Conservation (phyloP, 2,888 invertebrate genomes). For the Clusia tigrina region DNA sequence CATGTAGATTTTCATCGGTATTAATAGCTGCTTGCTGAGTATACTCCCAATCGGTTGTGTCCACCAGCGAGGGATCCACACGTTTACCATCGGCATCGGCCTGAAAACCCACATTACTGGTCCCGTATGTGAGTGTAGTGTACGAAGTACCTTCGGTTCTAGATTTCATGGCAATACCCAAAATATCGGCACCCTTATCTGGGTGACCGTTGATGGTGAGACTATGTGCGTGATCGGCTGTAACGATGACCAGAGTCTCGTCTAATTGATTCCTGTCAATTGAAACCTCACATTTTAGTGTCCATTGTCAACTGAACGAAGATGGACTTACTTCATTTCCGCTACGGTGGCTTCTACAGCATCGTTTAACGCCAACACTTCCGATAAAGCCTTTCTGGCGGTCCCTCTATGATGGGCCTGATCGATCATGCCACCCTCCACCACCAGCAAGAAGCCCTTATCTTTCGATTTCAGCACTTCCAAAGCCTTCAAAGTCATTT, state of each 20-base stretch:
- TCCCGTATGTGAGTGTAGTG: constrained; percentile 81
- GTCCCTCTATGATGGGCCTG: constrained; percentile 85
- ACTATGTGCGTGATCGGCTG: constrained; percentile 85
- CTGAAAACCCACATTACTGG: constrained; percentile 76
- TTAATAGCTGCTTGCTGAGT: constrained; percentile 77
- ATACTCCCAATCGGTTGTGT: constrained; percentile 73
- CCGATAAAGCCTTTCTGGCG: constrained; percentile 79
- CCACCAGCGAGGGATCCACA: constrained; percentile 69
- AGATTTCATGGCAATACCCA: constrained; percentile 74
- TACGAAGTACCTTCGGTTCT: constrained; percentile 72
- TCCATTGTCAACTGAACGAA: neutral
- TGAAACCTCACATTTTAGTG: neutral
- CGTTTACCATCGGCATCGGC: constrained; percentile 64
- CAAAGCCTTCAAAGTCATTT: constrained; percentile 82
- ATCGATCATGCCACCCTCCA: constrained; percentile 88
- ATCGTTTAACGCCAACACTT: constrained; percentile 80
- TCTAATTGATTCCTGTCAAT: constrained; percentile 59
- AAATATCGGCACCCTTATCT: constrained; percentile 72
- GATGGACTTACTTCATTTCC: constrained; percentile 65
- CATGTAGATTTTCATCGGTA: constrained; percentile 79
- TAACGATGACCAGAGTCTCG: constrained; percentile 83
- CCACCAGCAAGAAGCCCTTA: constrained; percentile 79
- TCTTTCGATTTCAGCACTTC: constrained; percentile 74
- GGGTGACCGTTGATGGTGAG: constrained; percentile 82
- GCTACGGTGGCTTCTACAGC: constrained; percentile 75